These are phyloP conservation scores for Craseonycteris thonglongyai DNA, from an alignment of 2,113 vertebrate species.

Conservation along the genomic window DNA sequence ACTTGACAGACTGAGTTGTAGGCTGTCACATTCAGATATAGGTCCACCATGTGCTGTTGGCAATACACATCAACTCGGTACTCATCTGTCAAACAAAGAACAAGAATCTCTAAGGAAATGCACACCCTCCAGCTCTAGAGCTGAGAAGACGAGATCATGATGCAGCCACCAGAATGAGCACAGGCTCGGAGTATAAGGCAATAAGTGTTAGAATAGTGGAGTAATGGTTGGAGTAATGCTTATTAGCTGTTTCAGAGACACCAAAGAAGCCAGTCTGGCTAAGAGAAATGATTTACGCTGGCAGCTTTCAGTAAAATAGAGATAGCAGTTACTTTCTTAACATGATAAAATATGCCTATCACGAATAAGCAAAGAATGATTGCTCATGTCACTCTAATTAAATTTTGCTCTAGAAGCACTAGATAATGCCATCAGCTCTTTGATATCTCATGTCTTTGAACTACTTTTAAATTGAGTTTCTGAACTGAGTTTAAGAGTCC, in stretches of 20 bases:
- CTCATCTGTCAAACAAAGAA: not conserved
- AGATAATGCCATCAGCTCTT: not conserved
- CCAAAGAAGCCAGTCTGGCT: not conserved
- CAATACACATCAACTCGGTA: not conserved
- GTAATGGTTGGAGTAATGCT: not conserved
- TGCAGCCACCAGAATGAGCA: not conserved
- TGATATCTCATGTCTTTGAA: not conserved
- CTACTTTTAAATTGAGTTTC: not conserved
- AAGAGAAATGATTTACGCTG: not conserved
- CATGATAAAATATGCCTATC: not conserved
- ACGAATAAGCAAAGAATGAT: not conserved
- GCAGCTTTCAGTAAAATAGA: constrained; percentile 21
- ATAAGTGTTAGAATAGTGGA: not conserved
- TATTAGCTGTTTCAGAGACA: not conserved
- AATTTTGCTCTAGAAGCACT: not conserved
- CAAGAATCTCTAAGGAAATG: not conserved
- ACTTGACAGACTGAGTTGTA: not conserved
- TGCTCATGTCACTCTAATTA: not conserved
- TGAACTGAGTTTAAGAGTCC: not conserved
- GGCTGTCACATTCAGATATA: not conserved
- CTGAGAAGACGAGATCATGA: not conserved
- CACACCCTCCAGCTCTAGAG: not conserved
- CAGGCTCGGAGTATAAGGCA: not conserved
- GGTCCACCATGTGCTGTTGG: not conserved
- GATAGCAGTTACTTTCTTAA: constrained; percentile 13